These are phyloP conservation scores for Battus philenor DNA, from an alignment of 1,140 invertebrate genomes.

Conservation along the genomic window DNA sequence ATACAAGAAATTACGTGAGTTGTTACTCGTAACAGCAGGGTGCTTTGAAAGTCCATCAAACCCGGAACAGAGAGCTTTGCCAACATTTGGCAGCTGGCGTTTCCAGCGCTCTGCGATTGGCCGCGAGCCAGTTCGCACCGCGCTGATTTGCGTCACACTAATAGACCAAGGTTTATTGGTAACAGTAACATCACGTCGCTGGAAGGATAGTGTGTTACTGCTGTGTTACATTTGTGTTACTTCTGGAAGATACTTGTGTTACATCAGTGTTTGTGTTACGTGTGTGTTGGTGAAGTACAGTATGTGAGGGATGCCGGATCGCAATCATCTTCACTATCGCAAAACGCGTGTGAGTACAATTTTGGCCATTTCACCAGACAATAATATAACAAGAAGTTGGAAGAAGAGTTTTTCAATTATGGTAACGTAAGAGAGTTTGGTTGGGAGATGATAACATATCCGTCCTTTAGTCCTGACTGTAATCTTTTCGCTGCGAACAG, in stretches of 20 bases:
- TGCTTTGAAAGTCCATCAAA: constrained; percentile 22
- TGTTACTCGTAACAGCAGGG: too few species aligned
- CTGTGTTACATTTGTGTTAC: neutral
- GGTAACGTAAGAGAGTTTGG: too few species aligned
- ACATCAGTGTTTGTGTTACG: constrained; percentile 1
- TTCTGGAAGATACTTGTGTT: neutral
- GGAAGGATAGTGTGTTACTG: too few species aligned
- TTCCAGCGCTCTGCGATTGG: constrained; percentile 22
- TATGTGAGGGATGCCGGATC: constrained; percentile 46
- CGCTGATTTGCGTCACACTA: constrained; percentile 25
- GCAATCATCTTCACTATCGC: constrained; percentile 35
- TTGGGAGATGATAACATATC: too few species aligned
- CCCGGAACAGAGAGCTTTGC: constrained; percentile 26
- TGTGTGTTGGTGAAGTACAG: constrained; percentile 21
- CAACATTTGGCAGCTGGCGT: constrained; percentile 18
- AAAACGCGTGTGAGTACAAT: constrained; percentile 41
- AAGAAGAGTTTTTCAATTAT: too few species aligned
- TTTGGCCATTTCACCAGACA: too few species aligned
- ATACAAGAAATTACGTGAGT: too few species aligned
- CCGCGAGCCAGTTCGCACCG: constrained; percentile 11
- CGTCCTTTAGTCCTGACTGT: too few species aligned
- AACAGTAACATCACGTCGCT: too few species aligned
- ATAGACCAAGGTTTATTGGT: constrained; percentile 53
- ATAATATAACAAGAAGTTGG: too few species aligned
- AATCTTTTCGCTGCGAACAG: too few species aligned